Evolutionary conservation across 2,888 invertebrate species (phyloP), one percentile per base, ranked within the genome.

Genomic region (Lordiphosa fenestrarum): DNA sequence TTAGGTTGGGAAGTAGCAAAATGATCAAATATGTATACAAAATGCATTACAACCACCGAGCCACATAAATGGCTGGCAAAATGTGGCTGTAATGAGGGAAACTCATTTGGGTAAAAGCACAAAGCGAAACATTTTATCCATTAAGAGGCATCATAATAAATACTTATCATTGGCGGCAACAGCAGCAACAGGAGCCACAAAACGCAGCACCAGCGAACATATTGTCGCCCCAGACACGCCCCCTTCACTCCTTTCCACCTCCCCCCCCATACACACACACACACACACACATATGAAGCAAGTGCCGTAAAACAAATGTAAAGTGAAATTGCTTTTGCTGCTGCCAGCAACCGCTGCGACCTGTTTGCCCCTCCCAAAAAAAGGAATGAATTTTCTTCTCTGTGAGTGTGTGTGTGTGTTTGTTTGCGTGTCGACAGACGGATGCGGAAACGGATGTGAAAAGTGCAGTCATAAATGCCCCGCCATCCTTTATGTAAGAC

Each of bases 261-360:
- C 69, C 41, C 44, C 53, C 39, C 37, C 30, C 15, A 23, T 52
- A 50, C 51, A 51, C 25, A 19, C 30, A 7, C 30, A 30, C 30
- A 42, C 63, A 47, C 64, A 55, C 48, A 64, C 50, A 49, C 49
- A 64, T 39, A 64, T 56, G 54, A 63, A 51, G 40, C 47, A 80
- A 78, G 75, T 72, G 78, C 84, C 78, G 84, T 84, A 80, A 80
- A 80, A 77, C 78, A 84, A 80, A 84, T 80, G 84, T 80, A 84
- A 84, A 84, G 75, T 81, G 78, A 80, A 80, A 80, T 80, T 80
- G 84, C 83, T 80, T 84, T 74, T 64, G 59, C 71, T 63, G 66
- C 69, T 70, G 66, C 64, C 66, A 25, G 55, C 63, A 51, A 63
- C 35, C 56, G 57, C 80, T 75, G 67, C 63, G 83, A 76, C 83